Conservation (phyloP, 2,113 vertebrate species). For the Acanthisitta chloris region DNA sequence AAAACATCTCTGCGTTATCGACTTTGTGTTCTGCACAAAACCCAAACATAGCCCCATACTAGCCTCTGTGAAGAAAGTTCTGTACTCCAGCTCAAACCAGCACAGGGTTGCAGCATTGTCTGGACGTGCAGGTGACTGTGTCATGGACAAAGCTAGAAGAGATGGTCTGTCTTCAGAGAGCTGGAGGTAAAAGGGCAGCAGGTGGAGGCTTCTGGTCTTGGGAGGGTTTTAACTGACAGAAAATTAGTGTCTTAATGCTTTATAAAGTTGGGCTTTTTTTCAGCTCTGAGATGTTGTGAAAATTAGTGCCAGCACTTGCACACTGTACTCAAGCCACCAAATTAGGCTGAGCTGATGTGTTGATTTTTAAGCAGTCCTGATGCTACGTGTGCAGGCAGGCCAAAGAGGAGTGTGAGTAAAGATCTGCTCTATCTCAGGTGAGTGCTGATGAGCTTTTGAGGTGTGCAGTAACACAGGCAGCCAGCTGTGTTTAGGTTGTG, state of each 20-base stretch:
- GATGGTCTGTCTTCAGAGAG: background rate
- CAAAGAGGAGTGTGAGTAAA: background rate
- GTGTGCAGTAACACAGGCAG: background rate
- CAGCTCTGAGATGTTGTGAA: background rate
- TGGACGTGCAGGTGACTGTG: background rate
- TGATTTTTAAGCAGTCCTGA: background rate
- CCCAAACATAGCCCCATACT: no score
- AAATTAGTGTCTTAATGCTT: background rate
- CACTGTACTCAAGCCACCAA: background rate
- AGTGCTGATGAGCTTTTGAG: background rate
- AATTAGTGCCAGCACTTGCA: background rate
- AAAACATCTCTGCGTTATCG: no score
- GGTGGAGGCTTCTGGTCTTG: background rate
- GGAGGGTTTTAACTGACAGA: background rate
- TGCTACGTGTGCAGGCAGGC: background rate
- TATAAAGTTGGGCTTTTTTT: background rate
- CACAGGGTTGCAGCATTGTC: accelerated
- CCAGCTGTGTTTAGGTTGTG: background rate
- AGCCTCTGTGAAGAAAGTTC: no score
- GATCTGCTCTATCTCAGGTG: background rate
- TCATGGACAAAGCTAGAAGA: background rate
- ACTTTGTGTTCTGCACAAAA: no score
- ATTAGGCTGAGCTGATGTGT: background rate
- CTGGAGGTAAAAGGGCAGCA: background rate
- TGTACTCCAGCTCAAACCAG: no score